Evolutionary conservation across 92 coral and sea anemone genomes (phyloP).

Genomic region (Anthopleura xanthogrammica): DNA sequence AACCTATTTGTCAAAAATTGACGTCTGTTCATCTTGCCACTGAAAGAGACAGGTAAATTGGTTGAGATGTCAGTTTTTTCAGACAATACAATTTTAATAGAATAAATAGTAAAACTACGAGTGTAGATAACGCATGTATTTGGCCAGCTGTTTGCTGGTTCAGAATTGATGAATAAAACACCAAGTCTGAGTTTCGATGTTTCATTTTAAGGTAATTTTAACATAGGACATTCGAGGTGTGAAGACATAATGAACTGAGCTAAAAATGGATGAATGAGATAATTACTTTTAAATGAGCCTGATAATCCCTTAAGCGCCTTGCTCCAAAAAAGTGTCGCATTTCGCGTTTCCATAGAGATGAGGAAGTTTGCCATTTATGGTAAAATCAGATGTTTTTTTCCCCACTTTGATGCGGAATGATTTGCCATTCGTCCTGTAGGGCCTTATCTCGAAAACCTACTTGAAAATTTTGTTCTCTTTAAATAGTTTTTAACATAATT

Average conservation of each 20-base stretch:
- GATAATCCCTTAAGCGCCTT: neutral
- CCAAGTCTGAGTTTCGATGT: neutral
- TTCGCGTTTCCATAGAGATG: neutral
- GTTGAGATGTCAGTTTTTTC: neutral
- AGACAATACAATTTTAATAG: slow-evolving; percentile 5
- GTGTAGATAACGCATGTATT: neutral
- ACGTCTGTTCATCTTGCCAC: neutral
- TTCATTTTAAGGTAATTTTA: neutral
- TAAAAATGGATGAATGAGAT: neutral
- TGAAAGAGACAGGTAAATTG: slow-evolving; percentile 8
- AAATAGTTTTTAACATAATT: neutral
- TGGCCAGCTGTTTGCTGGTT: neutral
- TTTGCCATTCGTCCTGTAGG: neutral
- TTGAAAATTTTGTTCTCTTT: neutral
- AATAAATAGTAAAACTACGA: slow-evolving; percentile 1
- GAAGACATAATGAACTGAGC: neutral
- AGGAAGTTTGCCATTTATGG: neutral
- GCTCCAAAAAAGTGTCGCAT: neutral
- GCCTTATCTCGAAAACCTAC: neutral
- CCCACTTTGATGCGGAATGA: neutral
- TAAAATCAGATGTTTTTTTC: neutral
- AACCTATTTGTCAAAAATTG: slow-evolving; percentile 12
- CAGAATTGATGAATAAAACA: neutral
- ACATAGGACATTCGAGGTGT: neutral
- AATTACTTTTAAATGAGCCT: neutral